These are phyloP conservation scores for Drosophila eugracilis DNA, from an alignment of 1,140 invertebrate genomes.

Conservation along the genomic window DNA sequence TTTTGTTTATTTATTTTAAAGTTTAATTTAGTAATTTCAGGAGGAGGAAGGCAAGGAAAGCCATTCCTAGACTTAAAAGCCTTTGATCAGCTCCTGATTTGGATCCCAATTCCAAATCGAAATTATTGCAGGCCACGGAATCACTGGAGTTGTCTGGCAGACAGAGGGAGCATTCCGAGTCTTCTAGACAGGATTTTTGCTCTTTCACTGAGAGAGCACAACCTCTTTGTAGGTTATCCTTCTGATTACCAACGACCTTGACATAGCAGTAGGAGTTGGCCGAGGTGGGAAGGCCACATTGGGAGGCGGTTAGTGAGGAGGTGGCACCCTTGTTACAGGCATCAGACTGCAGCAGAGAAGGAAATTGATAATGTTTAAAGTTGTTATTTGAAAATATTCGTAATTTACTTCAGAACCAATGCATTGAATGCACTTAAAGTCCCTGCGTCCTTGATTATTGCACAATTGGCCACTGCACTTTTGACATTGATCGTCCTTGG, in stretches of 20 bases:
- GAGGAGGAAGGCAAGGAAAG: constrained; percentile 28
- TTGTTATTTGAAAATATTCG: background rate
- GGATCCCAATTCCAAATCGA: constrained; percentile 18
- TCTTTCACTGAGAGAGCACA: constrained; percentile 58
- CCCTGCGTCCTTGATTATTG: constrained; percentile 68
- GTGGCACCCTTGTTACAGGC: constrained; percentile 40
- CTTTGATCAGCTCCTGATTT: constrained; percentile 31
- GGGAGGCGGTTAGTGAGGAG: constrained; percentile 21
- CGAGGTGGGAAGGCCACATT: constrained; percentile 62
- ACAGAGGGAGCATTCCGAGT: constrained; percentile 61
- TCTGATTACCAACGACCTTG: constrained; percentile 22
- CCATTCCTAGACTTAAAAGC: constrained; percentile 31
- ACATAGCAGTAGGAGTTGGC: constrained; percentile 78
- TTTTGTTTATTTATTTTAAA: constrained; percentile 7
- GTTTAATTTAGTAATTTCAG: constrained; percentile 14
- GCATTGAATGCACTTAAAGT: constrained; percentile 74
- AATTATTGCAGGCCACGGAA: constrained; percentile 63
- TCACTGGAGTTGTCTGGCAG: constrained; percentile 43
- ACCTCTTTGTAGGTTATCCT: constrained; percentile 43
- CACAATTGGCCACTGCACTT: constrained; percentile 68
- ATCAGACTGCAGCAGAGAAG: constrained; percentile 17
- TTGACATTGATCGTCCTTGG: constrained; percentile 52
- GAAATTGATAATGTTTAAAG: background rate
- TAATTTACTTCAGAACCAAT: constrained; percentile 52
- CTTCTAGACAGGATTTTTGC: constrained; percentile 57